Evolutionary conservation across 1,140 invertebrate species (phyloP).

Genomic region (Muscidifurax raptorellus): DNA sequence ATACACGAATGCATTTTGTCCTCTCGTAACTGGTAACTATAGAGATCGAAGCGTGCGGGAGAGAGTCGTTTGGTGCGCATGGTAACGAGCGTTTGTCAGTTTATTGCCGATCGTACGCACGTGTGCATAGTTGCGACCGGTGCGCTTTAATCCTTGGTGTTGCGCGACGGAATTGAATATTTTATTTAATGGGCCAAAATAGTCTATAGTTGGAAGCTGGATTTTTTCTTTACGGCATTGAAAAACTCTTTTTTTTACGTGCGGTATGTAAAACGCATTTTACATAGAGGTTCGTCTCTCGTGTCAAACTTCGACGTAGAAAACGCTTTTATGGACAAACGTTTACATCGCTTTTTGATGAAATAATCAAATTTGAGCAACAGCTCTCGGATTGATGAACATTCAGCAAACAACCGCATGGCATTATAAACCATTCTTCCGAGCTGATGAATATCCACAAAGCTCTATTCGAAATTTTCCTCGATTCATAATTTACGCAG

Average conservation of each 20-base stretch:
- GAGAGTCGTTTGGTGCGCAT: background rate
- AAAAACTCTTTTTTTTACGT: background rate
- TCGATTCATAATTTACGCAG: too few relatives aligned
- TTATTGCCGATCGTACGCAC: background rate
- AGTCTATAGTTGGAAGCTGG: background rate
- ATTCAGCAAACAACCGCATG: too few relatives aligned
- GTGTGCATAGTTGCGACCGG: background rate
- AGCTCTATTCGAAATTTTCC: too few relatives aligned
- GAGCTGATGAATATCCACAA: too few relatives aligned
- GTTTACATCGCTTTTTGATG: background rate
- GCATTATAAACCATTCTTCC: too few relatives aligned
- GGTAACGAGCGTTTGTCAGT: slow-evolving; percentile 2
- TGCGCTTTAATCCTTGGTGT: background rate
- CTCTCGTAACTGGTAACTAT: background rate
- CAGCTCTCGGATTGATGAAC: too few relatives aligned
- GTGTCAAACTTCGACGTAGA: background rate
- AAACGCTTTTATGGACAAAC: too few relatives aligned
- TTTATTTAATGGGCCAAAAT: background rate
- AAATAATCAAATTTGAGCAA: too few relatives aligned
- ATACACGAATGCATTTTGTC: background rate
- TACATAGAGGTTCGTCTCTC: too few relatives aligned
- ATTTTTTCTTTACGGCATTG: background rate
- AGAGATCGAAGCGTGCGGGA: too few relatives aligned
- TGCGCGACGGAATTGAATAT: background rate
- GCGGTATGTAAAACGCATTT: too few relatives aligned